Evolutionary conservation across 1,140 invertebrate genomes (phyloP).

Genomic region (Antheraea mylitta): DNA sequence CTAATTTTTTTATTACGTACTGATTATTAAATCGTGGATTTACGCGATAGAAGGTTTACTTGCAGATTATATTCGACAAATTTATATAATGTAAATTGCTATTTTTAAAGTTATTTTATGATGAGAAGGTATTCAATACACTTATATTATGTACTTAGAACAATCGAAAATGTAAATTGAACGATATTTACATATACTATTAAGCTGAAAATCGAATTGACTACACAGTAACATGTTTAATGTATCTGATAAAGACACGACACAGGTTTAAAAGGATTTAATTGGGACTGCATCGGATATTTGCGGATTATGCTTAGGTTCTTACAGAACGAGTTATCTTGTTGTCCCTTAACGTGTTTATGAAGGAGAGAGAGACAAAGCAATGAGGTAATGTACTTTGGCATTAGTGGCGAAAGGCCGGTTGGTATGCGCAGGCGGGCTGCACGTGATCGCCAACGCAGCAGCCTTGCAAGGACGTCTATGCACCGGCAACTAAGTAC

Average conservation of each 20-base stretch:
- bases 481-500: constrained; percentile 44
- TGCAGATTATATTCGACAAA: background rate
- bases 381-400: constrained; percentile 8
- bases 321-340: constrained; percentile 3
- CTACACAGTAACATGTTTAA: background rate
- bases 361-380: constrained; percentile 10
- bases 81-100: background rate
- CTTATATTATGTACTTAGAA: background rate
- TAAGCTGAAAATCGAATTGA: background rate
- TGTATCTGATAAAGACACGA: constrained; percentile 1
- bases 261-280: constrained; percentile 2
- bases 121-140: background rate
- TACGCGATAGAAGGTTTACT: background rate
- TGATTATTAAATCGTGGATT: background rate
- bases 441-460: constrained; percentile 46
- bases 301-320: constrained; percentile 8
- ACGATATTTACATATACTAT: background rate
- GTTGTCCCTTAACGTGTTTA: background rate
- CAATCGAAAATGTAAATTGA: background rate
- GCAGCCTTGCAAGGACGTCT: constrained; percentile 75
- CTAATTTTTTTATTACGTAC: background rate
- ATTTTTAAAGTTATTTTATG: too few relatives aligned
- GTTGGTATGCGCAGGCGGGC: constrained; percentile 23
- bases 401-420: constrained; percentile 19
- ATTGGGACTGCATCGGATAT: constrained; percentile 4